Percentiles rank a stretch among this genome's conserved stretches.
phyloP scores from a whole-genome alignment of 2,113 vertebrate species.

The Entomyzon cyanotis region DNA sequence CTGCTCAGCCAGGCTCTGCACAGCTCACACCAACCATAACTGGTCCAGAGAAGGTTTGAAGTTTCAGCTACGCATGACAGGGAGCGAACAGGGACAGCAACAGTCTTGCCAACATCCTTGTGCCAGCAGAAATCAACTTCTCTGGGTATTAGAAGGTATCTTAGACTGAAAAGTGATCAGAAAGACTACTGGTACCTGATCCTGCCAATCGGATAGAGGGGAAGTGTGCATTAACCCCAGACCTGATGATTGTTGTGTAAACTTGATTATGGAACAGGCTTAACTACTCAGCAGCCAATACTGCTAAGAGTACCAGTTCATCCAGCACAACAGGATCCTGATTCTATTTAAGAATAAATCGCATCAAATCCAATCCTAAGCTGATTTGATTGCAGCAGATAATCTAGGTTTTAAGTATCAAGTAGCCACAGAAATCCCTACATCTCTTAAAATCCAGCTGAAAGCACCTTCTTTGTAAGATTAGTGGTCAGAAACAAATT shows the following conservation, averaged over 20 bases:
- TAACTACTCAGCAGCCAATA: background rate
- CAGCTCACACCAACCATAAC: background rate
- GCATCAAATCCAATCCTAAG: background rate
- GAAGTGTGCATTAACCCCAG: background rate
- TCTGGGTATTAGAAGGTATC: background rate
- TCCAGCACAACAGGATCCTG: background rate
- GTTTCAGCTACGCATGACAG: accelerated
- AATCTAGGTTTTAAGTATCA: background rate
- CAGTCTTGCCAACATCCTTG: background rate
- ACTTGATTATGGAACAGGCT: background rate
- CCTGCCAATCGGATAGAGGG: background rate
- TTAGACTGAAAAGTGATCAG: background rate
- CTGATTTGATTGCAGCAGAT: background rate
- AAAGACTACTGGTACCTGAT: background rate
- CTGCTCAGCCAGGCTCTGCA: background rate
- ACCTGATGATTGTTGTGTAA: background rate
- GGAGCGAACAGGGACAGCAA: background rate
- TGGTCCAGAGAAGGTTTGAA: background rate
- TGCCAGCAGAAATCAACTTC: background rate
- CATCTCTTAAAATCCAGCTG: background rate
- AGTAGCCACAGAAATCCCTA: background rate
- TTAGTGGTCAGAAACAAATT: background rate
- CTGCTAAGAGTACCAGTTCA: background rate
- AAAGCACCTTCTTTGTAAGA: background rate
- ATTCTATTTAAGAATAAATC: background rate